Conservation (phyloP, 2,797 vertebrate species). For the Danionella dracula region DNA sequence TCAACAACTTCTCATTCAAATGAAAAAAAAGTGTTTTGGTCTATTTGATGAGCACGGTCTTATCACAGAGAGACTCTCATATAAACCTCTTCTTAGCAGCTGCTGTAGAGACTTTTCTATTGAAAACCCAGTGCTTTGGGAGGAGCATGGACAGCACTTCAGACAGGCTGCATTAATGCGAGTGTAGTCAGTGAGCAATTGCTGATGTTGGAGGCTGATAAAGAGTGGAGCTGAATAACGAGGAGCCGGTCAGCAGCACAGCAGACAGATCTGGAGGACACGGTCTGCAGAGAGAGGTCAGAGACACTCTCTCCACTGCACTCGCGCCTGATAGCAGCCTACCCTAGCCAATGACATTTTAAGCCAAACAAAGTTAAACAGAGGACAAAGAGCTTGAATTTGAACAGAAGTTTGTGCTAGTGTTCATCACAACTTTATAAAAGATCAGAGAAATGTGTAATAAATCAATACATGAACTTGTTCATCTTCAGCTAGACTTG, state of each 20-base stretch:
- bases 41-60: background rate
- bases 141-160: constrained; percentile 59
- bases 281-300: constrained; percentile 60
- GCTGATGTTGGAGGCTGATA: constrained; percentile 72
- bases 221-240: constrained; percentile 61
- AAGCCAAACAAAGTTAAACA: constrained; percentile 16
- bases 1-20: constrained; percentile 1
- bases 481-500: no score
- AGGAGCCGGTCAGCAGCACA: constrained; percentile 54
- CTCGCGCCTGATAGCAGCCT: background rate
- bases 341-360: background rate
- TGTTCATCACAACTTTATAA: background rate
- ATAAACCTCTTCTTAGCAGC: background rate
- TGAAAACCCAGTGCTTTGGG: constrained; percentile 64
- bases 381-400: constrained; percentile 48
- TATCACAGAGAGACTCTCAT: constrained; percentile 13
- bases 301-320: background rate
- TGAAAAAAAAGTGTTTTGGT: background rate
- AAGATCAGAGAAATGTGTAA: no score
- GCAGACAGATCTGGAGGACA: constrained; percentile 68
- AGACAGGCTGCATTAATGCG: constrained; percentile 67
- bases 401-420: constrained; percentile 43
- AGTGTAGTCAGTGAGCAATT: constrained; percentile 72
- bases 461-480: no score
- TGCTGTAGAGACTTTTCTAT: constrained; percentile 40